These are phyloP conservation scores for Parazoanthus darwini DNA, from an alignment of 92 coral and sea anemone genomes.

Conservation along the genomic window DNA sequence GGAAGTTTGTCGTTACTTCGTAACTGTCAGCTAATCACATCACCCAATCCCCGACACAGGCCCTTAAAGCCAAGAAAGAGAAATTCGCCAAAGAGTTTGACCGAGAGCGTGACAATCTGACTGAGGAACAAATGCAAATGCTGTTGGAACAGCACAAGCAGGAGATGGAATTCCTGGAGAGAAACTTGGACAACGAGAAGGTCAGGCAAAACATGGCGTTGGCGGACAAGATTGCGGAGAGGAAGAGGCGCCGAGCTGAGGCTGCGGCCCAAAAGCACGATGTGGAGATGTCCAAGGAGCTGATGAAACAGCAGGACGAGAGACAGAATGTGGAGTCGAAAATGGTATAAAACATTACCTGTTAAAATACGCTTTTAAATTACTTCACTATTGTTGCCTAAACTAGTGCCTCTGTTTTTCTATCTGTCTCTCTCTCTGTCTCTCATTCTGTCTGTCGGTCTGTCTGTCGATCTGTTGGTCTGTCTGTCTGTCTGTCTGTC, in stretches of 20 bases:
- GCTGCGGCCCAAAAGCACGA: conserved; percentile 77
- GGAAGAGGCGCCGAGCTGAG: conserved; percentile 79
- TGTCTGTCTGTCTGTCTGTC: too few relatives aligned
- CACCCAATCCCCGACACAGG: conserved; percentile 39
- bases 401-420: too few relatives aligned
- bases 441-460: too few relatives aligned
- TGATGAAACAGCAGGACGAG: conserved; percentile 85
- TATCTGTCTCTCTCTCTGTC: too few relatives aligned
- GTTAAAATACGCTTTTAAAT: too few relatives aligned
- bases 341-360: conserved; percentile 48
- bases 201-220: conserved; percentile 81
- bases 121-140: conserved; percentile 81
- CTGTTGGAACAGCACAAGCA: conserved; percentile 87
- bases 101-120: conserved; percentile 63
- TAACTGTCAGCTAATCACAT: too few relatives aligned
- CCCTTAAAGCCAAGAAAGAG: conserved; percentile 81
- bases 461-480: too few relatives aligned
- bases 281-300: conserved; percentile 84
- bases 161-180: conserved; percentile 81
- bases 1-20: too few relatives aligned
- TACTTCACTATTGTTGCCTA: too few relatives aligned
- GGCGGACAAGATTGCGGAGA: conserved; percentile 83
- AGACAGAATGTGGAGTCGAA: conserved; percentile 78
- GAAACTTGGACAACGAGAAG: conserved; percentile 90
- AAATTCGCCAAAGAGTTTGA: conserved; percentile 79